phyloP scores from a whole-genome alignment of 2,113 vertebrate species.

The Steatornis caripensis region DNA sequence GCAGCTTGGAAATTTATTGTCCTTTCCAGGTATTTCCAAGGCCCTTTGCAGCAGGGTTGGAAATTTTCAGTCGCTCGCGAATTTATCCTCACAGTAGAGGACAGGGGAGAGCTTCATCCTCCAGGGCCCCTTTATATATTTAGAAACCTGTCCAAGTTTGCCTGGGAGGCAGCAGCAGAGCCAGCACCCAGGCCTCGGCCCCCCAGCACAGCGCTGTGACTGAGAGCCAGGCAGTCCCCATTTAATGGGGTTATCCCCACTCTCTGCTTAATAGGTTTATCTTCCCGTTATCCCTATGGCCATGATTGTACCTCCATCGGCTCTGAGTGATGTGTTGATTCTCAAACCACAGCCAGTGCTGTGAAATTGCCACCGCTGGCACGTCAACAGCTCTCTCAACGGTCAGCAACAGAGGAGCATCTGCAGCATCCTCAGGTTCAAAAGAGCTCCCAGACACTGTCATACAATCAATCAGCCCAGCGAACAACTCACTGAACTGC shows the following conservation, averaged over 20 bases:
- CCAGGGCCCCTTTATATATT: neutral
- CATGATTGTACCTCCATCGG: neutral
- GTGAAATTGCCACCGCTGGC: accelerated
- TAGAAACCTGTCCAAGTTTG: neutral
- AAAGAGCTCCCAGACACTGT: neutral
- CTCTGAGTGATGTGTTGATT: accelerated
- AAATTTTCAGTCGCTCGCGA: constrained; percentile 11
- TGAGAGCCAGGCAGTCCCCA: neutral
- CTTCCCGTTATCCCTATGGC: neutral
- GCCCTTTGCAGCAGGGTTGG: neutral
- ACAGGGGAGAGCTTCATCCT: neutral
- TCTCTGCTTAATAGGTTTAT: neutral
- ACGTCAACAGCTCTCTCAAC: neutral
- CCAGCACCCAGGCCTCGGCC: neutral
- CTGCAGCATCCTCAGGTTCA: neutral
- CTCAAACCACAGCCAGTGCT: neutral
- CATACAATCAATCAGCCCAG: neutral
- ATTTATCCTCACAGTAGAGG: neutral
- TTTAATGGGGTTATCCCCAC: neutral
- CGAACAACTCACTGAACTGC: neutral
- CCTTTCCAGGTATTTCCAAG: constrained; percentile 38
- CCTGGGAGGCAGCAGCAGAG: neutral
- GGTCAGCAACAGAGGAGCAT: neutral
- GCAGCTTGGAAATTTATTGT: constrained; percentile 34
- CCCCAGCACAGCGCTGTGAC: neutral